Conservation (phyloP, 2,888 invertebrate species). For the Brenthis daphne region DNA sequence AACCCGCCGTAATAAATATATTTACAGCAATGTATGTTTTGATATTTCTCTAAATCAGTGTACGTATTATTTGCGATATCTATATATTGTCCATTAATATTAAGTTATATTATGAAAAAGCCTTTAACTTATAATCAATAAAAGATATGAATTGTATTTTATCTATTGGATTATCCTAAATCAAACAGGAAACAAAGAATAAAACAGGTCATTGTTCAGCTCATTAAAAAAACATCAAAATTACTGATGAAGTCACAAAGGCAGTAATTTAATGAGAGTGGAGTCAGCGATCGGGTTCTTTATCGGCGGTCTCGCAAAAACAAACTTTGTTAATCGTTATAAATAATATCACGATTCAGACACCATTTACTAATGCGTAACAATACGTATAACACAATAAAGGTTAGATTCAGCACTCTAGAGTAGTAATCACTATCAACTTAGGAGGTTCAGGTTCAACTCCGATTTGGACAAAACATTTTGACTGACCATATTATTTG, state of each 20-base stretch:
- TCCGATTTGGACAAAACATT: too few species aligned
- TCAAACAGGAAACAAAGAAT: slow-evolving; percentile 43
- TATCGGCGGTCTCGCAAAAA: slow-evolving; percentile 28
- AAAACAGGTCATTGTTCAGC: slow-evolving; percentile 46
- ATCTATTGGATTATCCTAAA: slow-evolving; percentile 24
- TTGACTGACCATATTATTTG: too few species aligned
- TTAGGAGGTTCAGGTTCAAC: too few species aligned
- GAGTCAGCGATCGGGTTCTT: slow-evolving; percentile 46
- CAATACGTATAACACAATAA: too few species aligned
- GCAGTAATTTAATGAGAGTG: slow-evolving; percentile 59
- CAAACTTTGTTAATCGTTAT: not conserved
- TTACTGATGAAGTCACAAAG: slow-evolving; percentile 62
- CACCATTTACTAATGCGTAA: too few species aligned
- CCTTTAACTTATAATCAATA: not conserved
- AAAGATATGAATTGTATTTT: not conserved
- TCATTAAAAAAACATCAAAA: slow-evolving; percentile 51
- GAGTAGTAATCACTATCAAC: too few species aligned
- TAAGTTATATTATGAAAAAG: too few species aligned
- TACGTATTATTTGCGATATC: too few species aligned
- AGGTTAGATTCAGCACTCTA: too few species aligned
- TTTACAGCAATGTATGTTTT: not conserved
- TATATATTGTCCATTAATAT: too few species aligned
- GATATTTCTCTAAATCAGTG: too few species aligned
- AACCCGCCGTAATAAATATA: not conserved
- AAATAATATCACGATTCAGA: not conserved